A percentile compares a stretch with the other conserved stretches of the same genome.
phyloP scores from a whole-genome alignment of 2,113 vertebrate species.

The Castor canadensis region DNA sequence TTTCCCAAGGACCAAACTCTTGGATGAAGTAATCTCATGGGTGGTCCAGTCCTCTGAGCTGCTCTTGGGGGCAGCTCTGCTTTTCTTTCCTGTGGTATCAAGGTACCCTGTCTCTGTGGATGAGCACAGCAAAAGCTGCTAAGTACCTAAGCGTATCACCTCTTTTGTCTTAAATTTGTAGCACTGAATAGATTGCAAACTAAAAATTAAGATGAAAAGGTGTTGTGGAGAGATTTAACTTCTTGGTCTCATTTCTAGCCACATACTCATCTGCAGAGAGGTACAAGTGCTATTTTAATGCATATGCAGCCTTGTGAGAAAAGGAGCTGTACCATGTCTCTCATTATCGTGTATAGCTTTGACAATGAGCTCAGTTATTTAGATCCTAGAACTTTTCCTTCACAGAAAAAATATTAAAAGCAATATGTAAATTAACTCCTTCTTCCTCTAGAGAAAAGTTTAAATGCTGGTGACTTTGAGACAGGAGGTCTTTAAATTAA shows the following conservation, averaged over 20 bases:
- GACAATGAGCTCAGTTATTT: neutral
- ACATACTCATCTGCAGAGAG: neutral
- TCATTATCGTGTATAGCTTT: conserved; percentile 22
- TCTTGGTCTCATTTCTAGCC: neutral
- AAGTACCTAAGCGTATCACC: neutral
- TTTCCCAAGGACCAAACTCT: neutral
- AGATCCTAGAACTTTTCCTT: neutral
- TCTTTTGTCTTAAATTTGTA: neutral
- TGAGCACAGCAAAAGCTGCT: neutral
- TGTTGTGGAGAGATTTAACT: neutral
- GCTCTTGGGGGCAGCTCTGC: neutral
- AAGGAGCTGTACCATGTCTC: neutral
- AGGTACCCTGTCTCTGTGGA: neutral
- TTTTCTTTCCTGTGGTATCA: neutral
- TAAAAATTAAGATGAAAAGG: neutral
- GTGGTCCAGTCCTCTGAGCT: neutral
- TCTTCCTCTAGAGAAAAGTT: neutral
- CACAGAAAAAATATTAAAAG: neutral
- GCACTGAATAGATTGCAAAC: neutral
- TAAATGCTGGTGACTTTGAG: neutral
- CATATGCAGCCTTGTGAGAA: neutral
- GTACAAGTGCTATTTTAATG: neutral
- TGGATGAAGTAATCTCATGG: neutral
- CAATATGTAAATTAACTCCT: conserved; percentile 40
- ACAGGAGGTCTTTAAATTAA: conserved; percentile 20